A percentile compares a stretch with the other conserved stretches of the same genome.
Conservation (phyloP, 2,113 vertebrate species). For the Chaetops frenatus region DNA sequence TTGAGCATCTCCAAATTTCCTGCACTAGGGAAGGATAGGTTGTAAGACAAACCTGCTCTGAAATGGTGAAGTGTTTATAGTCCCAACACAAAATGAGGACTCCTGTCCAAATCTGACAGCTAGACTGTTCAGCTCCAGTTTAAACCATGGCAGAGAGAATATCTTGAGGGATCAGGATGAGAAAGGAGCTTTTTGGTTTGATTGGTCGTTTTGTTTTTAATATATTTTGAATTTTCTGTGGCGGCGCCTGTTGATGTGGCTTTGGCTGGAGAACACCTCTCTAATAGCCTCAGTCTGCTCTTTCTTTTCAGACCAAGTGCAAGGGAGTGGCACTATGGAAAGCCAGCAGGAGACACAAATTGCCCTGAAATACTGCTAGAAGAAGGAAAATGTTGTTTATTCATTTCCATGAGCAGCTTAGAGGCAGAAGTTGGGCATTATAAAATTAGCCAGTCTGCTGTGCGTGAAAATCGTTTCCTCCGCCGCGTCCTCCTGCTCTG, state of each 20-base stretch:
- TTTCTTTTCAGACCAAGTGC: background rate
- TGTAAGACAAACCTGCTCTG: background rate
- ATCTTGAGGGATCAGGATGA: background rate
- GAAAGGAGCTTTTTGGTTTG: background rate
- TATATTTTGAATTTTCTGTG: conserved; percentile 7
- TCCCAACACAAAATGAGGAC: background rate
- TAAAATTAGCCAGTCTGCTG: background rate
- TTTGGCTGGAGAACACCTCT: conserved; percentile 16
- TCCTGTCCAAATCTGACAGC: background rate
- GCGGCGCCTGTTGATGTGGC: background rate
- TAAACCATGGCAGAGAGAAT: background rate
- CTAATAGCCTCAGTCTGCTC: conserved; percentile 8
- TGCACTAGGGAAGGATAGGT: too few species aligned
- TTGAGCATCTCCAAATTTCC: background rate
- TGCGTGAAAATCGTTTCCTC: background rate
- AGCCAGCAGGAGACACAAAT: conserved; percentile 8
- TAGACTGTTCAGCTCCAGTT: background rate
- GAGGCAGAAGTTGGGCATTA: background rate
- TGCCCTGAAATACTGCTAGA: background rate
- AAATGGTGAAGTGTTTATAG: background rate
- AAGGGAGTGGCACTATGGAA: background rate
- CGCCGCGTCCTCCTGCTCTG: background rate
- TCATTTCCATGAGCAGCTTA: background rate
- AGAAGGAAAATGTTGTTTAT: background rate
- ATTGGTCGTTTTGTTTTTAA: background rate